Percentiles rank a stretch among this genome's conserved stretches.
Conservation (phyloP, 2,797 vertebrate species). For the Poeciliopsis infans region DNA sequence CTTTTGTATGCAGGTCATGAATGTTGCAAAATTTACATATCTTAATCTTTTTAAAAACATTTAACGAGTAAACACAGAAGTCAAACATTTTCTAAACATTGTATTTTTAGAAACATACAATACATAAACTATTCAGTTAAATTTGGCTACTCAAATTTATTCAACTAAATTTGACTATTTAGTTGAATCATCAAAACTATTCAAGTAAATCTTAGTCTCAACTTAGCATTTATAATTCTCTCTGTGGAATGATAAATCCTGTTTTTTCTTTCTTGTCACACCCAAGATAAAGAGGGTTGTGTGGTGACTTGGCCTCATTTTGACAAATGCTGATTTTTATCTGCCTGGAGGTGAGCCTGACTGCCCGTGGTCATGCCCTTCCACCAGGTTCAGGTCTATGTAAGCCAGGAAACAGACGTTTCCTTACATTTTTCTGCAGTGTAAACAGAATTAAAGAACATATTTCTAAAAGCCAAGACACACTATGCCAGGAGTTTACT, state of each 20-base stretch:
- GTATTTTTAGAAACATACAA: too few species aligned
- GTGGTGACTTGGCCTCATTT: slow-evolving; percentile 16
- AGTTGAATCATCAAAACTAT: background rate
- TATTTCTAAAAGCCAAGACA: slow-evolving; percentile 52
- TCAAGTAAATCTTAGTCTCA: background rate
- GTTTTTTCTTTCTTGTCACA: slow-evolving; percentile 32
- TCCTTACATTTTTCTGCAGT: slow-evolving; percentile 60
- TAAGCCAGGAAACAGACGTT: slow-evolving; percentile 75
- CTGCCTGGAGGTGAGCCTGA: slow-evolving; percentile 29
- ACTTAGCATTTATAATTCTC: background rate
- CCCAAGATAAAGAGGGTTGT: slow-evolving; percentile 24
- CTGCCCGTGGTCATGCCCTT: slow-evolving; percentile 16
- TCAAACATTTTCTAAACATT: background rate
- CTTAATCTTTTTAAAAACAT: background rate
- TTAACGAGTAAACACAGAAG: background rate
- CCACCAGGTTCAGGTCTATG: slow-evolving; percentile 13
- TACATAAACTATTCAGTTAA: too few species aligned
- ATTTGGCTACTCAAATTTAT: too few species aligned
- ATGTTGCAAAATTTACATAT: background rate
- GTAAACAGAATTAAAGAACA: slow-evolving; percentile 29
- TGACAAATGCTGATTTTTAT: slow-evolving; percentile 47
- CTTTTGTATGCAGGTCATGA: background rate
- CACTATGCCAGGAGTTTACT: slow-evolving; percentile 37
- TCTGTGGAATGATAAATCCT: slow-evolving; percentile 3
- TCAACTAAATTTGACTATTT: too few species aligned